Conservation (phyloP, 2,888 invertebrate species). For the Aphodius granarius region DNA sequence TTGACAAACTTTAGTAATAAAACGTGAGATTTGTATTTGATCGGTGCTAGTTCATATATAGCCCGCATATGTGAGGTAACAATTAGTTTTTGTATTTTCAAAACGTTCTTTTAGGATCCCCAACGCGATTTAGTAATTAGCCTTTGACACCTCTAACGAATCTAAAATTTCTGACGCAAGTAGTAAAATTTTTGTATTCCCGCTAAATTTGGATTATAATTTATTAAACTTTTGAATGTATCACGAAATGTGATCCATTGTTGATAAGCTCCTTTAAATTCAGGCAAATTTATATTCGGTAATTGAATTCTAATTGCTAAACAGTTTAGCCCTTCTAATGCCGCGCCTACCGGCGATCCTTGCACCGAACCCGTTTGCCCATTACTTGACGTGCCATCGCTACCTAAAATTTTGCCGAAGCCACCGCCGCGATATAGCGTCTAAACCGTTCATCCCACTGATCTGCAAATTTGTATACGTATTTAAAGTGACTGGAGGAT, state of each 20-base stretch:
- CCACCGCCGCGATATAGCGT: no score
- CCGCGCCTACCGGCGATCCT: no score
- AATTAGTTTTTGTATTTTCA: slow-evolving; percentile 2
- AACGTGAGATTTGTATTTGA: background rate
- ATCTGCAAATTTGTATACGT: no score
- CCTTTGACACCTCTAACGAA: background rate
- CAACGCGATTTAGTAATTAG: background rate
- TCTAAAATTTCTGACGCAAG: background rate
- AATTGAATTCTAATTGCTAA: no score
- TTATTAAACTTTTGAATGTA: background rate
- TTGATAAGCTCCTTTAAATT: background rate
- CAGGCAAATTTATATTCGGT: background rate
- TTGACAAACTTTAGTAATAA: background rate
- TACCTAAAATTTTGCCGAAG: no score
- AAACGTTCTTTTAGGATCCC: background rate
- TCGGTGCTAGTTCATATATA: background rate
- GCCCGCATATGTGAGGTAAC: background rate
- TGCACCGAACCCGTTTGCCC: no score
- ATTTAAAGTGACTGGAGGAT: no score
- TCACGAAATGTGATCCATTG: background rate
- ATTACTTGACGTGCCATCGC: no score
- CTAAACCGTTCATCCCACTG: no score
- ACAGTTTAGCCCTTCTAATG: no score
- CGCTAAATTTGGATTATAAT: background rate
- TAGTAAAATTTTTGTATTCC: background rate